Evolutionary conservation across 2,113 vertebrate genomes (phyloP), one percentile per base, ranked within the genome.

Genomic region (Eclectus roratus): DNA sequence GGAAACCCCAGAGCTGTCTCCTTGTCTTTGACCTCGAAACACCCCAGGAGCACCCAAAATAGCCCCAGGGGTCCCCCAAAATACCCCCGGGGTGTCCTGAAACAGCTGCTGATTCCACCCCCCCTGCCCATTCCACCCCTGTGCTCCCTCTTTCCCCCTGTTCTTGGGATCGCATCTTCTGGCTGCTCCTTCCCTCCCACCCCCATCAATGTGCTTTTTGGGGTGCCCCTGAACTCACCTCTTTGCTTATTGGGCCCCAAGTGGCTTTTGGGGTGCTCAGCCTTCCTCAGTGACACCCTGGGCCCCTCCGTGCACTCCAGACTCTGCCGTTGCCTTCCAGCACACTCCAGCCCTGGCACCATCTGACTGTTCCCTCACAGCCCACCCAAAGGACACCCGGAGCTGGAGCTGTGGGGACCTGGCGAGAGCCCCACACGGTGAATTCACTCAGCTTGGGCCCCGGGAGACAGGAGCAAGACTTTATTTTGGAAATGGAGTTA

Each of bases 361-460:
- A 0, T 17, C 25, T 0, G 0, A 12, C 37, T 24, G 25, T 2
- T 69, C 39, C 35, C 44, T 3, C 29, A 10, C 35, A 31, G 61
- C 50, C 37, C 37, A 17, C 6, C 8, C 7, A 12, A 2, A 0
- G n/a, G 73, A 65, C 1, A 2, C 23, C 24, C 2, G 0, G 15
- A 37, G 58, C 9, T 6, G 35, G 55, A 29, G 19, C 65, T 1
- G 1, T 0, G 2, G 31, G 71, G 46, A 69, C 2, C 2, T 4
- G 0, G 6, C 5, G 0, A 0, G 44, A 31, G 6, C 6, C 12
- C n/a, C 53, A 16, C 0, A 0, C 2, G 1, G 7, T 4, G 8
- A 56, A 90, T 44, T 39, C 66, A 58, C 60, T 78, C n/a, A 9
- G 4, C 17, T 84, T 13, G 49, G 23, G 29, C 6, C 35, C 41